Evolutionary conservation across 2,888 invertebrate species (phyloP), one percentile per base, ranked within the genome.

Genomic region (Shargacucullia verbasci): DNA sequence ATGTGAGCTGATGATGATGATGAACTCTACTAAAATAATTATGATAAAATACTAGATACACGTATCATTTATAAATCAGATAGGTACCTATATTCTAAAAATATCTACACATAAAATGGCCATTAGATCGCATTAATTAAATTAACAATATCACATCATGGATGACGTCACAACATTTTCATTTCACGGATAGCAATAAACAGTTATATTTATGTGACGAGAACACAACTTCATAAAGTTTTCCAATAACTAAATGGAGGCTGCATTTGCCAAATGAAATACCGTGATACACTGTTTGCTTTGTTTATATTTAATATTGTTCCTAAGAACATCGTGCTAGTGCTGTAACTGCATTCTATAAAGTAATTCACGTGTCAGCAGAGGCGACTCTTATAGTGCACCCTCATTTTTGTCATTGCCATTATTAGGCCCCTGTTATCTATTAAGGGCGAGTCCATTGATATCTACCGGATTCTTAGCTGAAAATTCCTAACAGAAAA

Each of bases 181-280:
- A 57, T 61, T 65, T 63, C 48, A 47, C 61, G 40, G 50, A 70
- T 57, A 57, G 66, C 50, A 59, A 68, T 72, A 70, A 70, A 73
- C 25, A 41, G 70, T 64, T 39, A 70, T 76, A 76, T 70, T 76
- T 68, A 70, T 75, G 65, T 66, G 63, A 56, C 50, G 63, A 65
- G 59, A 63, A 63, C 27, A 57, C 37, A 39, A 60, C 55, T 59
- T 48, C 55, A 68, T 39, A 67, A 77, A 76, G 73, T 72, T 78
- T 76, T 76, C 63, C 76, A 84, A 82, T 83, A 78, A 76, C 71
- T 71, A 68, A 81, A 80, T 83, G 80, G 78, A 73, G 52, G 50
- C 54, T 70, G 72, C 75, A 79, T 84, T 83, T 84, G 48, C 72
- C 54, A 73, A 79, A 84, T 79, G 70, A 79, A 80, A 80, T 76